Evolutionary conservation across 2,113 vertebrate genomes (phyloP), one percentile per base, ranked within the genome.

Genomic region (Etia nguti): DNA sequence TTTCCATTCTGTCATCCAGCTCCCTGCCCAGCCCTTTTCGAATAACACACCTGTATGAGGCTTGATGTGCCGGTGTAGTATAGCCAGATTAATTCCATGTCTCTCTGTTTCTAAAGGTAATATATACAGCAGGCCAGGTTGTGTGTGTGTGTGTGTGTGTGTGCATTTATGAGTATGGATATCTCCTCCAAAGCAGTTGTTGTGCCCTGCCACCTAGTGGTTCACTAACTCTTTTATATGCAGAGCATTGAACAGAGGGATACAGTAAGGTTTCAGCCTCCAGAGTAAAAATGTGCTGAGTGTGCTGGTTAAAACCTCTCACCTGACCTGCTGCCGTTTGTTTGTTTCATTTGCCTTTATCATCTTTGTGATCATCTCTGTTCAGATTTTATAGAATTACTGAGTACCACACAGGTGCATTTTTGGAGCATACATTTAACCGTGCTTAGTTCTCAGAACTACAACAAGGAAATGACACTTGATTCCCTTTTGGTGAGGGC

Each of bases 141-240:
- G 18, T 36, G 59, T 60, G 16, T 20, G 6, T 0, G 29, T 29
- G 29, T 29, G 52, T 0, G 20, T 57, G 81, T 18, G 12, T 11
- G 41, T 36, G 6, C 22, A 15, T 68, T 68, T 65, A 24, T 8
- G 16, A 62, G 29, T 6, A 10, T 43, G 22, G 18, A 80, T 6
- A 46, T 9, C 6, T 13, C 46, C 36, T 31, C 4, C 22, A 10
- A 20, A 41, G 50, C 31, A 11, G 60, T 88, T 80, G 92, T 70
- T 60, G 5, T 91, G 55, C 34, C 18, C 93, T 95, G 93, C 93
- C 94, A 90, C 88, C 95, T 94, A 92, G 93, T 93, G 94, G 93
- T 79, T 22, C 4, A 62, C 1, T 22, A 5, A 4, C n/a, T 6
- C 18, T 3, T 75, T 48, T 8, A 29, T 48, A 20, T 20, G 41